Evolutionary conservation across 2,888 invertebrate genomes (phyloP), one percentile per base, ranked within the genome.

Genomic region (Caenorhabditis sp.): DNA sequence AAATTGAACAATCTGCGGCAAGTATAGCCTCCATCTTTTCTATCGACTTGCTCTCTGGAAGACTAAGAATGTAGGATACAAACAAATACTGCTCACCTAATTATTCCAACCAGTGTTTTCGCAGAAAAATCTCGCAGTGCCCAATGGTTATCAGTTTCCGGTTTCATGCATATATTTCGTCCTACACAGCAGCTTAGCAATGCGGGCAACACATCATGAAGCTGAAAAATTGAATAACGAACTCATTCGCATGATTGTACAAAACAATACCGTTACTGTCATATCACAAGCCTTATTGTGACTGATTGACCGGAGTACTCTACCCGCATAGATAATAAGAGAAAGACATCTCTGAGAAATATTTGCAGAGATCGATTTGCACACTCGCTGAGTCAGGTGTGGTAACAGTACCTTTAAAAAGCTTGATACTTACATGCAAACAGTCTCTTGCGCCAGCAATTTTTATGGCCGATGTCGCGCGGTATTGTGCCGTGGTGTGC

Each of bases 101-200:
- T 35, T 4, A 83, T 13, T n/a, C 20, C 24, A 11, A 75, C 50
- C 17, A 83, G 59, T 5, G 83, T 83, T 43, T 79, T 81, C 2
- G 73, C 56, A 9, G 83, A 71, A 45, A 78, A 83, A 37, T 83
- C 83, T 20, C 83, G 48, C 11, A 83, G 55, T 1, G 81, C 81
- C 82, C 82, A 83, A 53, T 83, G 83, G 43, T 81, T 83, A 43
- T 83, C 83, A 8, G 52, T 52, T 8, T 79, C 78, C 6, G 79
- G 81, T 30, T 78, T 63, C 4, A 68, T 20, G 70, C 82, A 83
- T 20, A 83, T 61, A 22, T 76, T 68, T 2, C 70, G 35, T 7
- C 81, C 78, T 1, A 83, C 53, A 48, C 80, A 79, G 43, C 82
- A 83, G n/a, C 78, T 82, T 0, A 83, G 43, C 1, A 83, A 56